phyloP scores from a whole-genome alignment of 2,888 invertebrate genomes.

The Amblyjoppa fuscipennis region DNA sequence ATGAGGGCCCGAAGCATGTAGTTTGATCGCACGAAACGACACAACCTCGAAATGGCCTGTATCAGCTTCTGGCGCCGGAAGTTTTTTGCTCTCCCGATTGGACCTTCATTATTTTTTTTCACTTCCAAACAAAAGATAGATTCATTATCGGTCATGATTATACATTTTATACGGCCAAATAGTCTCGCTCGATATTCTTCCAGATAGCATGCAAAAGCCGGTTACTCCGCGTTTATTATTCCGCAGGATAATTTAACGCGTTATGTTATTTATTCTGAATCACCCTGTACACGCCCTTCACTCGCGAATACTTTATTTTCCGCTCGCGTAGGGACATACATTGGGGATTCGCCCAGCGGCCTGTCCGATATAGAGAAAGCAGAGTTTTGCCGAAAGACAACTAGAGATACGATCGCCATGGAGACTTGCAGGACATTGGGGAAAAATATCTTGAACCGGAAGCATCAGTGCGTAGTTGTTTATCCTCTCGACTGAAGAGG shows the following conservation, averaged over 20 bases:
- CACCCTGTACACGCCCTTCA: background rate
- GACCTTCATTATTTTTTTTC: background rate
- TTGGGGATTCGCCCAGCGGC: slow-evolving; percentile 70
- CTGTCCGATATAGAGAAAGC: slow-evolving; percentile 55
- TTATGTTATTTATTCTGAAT: slow-evolving; percentile 3
- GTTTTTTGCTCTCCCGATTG: background rate
- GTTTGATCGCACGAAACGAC: background rate
- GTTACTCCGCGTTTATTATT: background rate
- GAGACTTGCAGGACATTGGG: slow-evolving; percentile 8
- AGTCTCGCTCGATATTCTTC: background rate
- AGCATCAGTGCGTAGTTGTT: background rate
- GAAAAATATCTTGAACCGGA: background rate
- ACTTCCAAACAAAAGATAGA: background rate
- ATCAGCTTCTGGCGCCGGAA: background rate
- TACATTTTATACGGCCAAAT: background rate
- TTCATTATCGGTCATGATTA: background rate
- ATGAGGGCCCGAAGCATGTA: slow-evolving; percentile 1
- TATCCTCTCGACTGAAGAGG: background rate
- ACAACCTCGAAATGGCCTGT: background rate
- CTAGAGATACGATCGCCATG: slow-evolving; percentile 55
- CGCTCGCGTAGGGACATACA: slow-evolving; percentile 64
- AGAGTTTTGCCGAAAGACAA: slow-evolving; percentile 69
- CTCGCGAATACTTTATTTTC: slow-evolving; percentile 65
- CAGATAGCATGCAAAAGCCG: background rate
- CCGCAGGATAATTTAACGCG: background rate